Percentiles rank a stretch among this genome's conserved stretches.
Conservation (phyloP, 2,797 vertebrate genomes). For the Cephalopachus bancanus region DNA sequence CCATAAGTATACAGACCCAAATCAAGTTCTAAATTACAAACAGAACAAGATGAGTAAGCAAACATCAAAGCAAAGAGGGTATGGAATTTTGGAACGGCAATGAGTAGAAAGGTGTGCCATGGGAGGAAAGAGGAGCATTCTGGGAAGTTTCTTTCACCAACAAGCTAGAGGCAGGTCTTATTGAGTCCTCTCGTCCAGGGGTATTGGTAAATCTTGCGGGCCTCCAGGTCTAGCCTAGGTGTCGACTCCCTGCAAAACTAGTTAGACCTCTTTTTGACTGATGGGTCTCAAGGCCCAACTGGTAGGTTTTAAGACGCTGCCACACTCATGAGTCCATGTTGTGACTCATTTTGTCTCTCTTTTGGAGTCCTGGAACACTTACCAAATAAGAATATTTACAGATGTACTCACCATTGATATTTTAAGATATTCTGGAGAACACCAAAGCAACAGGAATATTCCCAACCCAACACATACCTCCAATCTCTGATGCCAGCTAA, state of each 20-base stretch:
- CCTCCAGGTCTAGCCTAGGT: background rate
- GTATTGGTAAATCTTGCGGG: background rate
- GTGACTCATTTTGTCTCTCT: background rate
- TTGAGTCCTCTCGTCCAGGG: background rate
- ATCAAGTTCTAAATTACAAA: background rate
- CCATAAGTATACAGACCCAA: background rate
- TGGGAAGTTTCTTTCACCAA: background rate
- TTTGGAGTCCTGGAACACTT: background rate
- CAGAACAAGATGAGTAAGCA: background rate
- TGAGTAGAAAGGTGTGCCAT: background rate
- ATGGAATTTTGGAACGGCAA: background rate
- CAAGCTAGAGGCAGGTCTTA: conserved; percentile 12
- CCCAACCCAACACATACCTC: background rate
- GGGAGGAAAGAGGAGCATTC: background rate
- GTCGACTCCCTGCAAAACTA: background rate
- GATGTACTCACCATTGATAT: background rate
- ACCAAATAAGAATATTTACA: conserved; percentile 20
- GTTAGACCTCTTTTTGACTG: conserved; percentile 28
- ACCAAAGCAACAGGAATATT: background rate
- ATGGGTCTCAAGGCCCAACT: background rate
- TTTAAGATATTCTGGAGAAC: conserved; percentile 60
- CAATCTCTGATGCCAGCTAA: background rate
- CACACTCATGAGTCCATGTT: background rate
- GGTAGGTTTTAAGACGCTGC: conserved; percentile 4
- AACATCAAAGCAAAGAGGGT: conserved; percentile 37